Base-by-base conservation (phyloP, 2,888 invertebrate genomes). In the Acronicta alni region DNA sequence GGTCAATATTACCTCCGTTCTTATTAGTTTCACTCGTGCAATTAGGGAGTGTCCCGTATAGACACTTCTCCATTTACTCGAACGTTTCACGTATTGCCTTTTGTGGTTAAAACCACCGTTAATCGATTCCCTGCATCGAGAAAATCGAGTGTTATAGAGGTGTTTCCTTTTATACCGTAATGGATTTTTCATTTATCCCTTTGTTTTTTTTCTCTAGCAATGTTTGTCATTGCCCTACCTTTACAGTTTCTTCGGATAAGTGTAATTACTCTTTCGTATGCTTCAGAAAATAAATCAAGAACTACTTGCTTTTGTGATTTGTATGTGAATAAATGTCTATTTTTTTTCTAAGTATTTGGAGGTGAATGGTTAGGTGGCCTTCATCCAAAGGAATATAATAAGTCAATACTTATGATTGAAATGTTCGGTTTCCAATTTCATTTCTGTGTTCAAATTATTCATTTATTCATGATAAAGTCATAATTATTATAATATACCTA, bases 131-230 rank as follows among this genome's bases (percentile, higher is more conserved):
- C 67, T 77, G 72, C 73, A 73, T 63, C 67, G 64, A 60, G 63
- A 68, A 63, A 69, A 72, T 65, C 67, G 77, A 70, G 79, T 72
- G 77, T 79, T 76, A 79, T 83, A 72, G 79, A 81, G 80, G 77
- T 81, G 83, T 79, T 77, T 74, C 67, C 69, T 74, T 81, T 80
- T 81, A 81, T 80, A 78, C 55, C 56, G 75, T 84, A 86, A 85
- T 86, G 82, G 84, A 84, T 76, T 69, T 72, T 78, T 72, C 65
- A 70, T 68, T 74, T 77, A 75, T 67, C 76, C 74, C 67, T 75
- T 77, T 79, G 71, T 74, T 80, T 77, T 79, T 70, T 70, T 53
- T 14, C 51, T 57, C 52, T 63, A n/a, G 38, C 47, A 55, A 62
- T 68, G 59, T 75, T 75, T 72, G 64, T 75, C 60, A 48, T 69